These are phyloP conservation scores for Drosophila cognata DNA, from an alignment of 2,888 invertebrate genomes.

Conservation along the genomic window DNA sequence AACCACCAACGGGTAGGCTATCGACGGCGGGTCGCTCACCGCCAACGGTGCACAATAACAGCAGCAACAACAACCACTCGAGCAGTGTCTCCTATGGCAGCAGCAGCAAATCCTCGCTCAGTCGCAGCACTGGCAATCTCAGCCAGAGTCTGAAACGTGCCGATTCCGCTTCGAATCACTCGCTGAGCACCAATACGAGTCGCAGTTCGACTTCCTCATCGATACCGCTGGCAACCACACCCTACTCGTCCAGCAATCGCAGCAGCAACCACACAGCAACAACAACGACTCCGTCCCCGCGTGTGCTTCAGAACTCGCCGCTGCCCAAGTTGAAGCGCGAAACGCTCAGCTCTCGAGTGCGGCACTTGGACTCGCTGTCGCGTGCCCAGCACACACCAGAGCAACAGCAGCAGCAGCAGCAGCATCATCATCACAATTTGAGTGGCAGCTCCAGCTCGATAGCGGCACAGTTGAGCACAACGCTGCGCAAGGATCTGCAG, in stretches of 20 bases:
- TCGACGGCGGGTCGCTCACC: slow-evolving; percentile 77
- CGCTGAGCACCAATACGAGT: slow-evolving; percentile 79
- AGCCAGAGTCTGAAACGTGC: slow-evolving; percentile 85
- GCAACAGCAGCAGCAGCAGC: slow-evolving; percentile 39
- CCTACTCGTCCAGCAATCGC: slow-evolving; percentile 76
- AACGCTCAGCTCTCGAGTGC: slow-evolving; percentile 86
- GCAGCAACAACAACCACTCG: slow-evolving; percentile 48
- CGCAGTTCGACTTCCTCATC: slow-evolving; percentile 84
- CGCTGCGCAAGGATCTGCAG: slow-evolving; percentile 82
- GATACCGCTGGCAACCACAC: slow-evolving; percentile 83
- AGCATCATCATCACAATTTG: slow-evolving; percentile 17
- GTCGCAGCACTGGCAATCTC: slow-evolving; percentile 84
- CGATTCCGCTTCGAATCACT: slow-evolving; percentile 85
- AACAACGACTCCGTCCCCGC: slow-evolving; percentile 81
- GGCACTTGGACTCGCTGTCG: slow-evolving; percentile 86
- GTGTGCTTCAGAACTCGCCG: slow-evolving; percentile 83
- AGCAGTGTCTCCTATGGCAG: slow-evolving; percentile 76
- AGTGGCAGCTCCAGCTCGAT: slow-evolving; percentile 59
- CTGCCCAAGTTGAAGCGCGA: slow-evolving; percentile 85
- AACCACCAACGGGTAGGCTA: slow-evolving; percentile 86
- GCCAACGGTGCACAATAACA: slow-evolving; percentile 65
- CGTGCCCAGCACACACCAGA: slow-evolving; percentile 81
- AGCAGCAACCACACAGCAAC: slow-evolving; percentile 47
- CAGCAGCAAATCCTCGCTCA: slow-evolving; percentile 81
- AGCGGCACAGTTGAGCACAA: slow-evolving; percentile 77